Conservation (phyloP, 2,113 vertebrate genomes). For the Sclerurus mexicanus region DNA sequence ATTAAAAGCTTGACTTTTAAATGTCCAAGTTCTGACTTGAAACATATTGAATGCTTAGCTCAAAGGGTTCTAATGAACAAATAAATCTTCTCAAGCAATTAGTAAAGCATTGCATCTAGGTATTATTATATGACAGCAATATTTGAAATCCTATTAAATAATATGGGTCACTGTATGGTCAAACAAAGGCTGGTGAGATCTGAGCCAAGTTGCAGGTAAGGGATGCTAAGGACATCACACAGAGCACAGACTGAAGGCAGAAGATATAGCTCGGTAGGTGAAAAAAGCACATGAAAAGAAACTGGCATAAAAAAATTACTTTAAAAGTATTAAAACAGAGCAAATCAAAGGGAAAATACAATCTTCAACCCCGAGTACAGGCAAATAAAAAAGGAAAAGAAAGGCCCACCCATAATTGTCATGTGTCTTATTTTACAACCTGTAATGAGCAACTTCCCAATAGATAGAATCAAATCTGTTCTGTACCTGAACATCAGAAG, state of each 20-base stretch:
- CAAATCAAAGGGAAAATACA: slow-evolving; percentile 13
- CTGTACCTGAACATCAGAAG: not conserved
- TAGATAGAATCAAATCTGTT: slow-evolving; percentile 18
- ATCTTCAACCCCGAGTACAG: not conserved
- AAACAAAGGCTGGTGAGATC: not conserved
- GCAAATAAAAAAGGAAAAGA: not conserved
- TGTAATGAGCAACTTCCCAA: slow-evolving; percentile 27
- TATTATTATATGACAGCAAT: not conserved
- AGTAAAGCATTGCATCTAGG: not conserved
- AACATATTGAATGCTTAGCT: not conserved
- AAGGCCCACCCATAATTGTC: not conserved
- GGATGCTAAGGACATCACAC: not conserved
- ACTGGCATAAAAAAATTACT: not conserved
- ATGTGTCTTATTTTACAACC: not conserved
- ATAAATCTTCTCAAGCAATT: not conserved
- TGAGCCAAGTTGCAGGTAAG: not conserved
- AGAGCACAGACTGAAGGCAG: not conserved
- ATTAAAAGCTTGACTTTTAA: slow-evolving; percentile 40
- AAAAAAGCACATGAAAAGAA: slow-evolving; percentile 7
- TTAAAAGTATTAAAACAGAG: not conserved
- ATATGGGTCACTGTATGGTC: not conserved
- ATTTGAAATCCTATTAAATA: not conserved
- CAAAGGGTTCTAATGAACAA: slow-evolving; percentile 2
- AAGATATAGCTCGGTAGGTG: not conserved
- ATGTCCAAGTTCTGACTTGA: not conserved